Evolutionary conservation across 1,140 invertebrate genomes (phyloP), one percentile per base, ranked within the genome.

Genomic region (Colletes gigas): DNA sequence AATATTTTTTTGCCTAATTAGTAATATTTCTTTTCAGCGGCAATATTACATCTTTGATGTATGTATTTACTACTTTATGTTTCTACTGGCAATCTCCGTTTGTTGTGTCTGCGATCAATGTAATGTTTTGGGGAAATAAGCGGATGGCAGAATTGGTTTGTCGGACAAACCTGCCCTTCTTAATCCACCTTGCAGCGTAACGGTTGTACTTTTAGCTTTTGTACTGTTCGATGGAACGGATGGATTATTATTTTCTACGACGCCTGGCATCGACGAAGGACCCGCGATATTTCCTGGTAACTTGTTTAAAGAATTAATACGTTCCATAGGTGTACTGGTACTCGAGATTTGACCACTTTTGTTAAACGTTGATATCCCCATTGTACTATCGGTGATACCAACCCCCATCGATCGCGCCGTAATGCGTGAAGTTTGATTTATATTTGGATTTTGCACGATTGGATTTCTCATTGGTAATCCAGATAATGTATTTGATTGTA

Each of bases 321-420:
- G 89, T 68, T 93, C 93, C 73, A 93, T 54, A 39, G 93, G 93
- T 19, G 93, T 93, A 77, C 93, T 93, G 1, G 92, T 93, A 59
- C 88, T 92, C 5, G 92, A 89, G 55, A 93, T 93, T 54, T 90
- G 87, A 10, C 91, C 91, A 65, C 88, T 83, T 73, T 90, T 93
- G 41, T 87, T 91, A 41, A 93, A 90, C 7, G 90, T 89, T 1
- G 84, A 82, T 52, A 90, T 78, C 41, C 88, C 90, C 52, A 84
- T 75, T n/a, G 92, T 88, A 63, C 77, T 90, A 52, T 92, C 92
- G 10, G 88, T 77, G 8, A 90, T 81, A 54, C 88, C 91, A 12
- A 90, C 88, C 50, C 89, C 90, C 65, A 85, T 88, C 2, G 90
- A 88, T 8, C 91, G 81, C 7, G 89, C 83, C 8, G 89, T 76